Conservation (phyloP, 2,888 invertebrate species). For the Eremobia ochroleuca region DNA sequence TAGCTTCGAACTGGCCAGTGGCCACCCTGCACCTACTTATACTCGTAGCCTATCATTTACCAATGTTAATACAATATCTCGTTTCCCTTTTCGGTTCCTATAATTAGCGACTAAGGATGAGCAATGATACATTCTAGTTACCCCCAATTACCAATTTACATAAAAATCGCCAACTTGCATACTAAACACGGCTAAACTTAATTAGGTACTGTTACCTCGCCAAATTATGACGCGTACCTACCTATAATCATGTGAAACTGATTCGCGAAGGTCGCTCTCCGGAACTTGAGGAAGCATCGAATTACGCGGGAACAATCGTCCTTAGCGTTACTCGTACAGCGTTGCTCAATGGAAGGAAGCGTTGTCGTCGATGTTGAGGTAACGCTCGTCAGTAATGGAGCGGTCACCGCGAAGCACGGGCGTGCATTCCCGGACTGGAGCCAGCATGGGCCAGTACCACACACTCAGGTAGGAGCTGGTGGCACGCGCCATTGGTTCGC, state of each 20-base stretch:
- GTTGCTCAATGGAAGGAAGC: slow-evolving; percentile 80
- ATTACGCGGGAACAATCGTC: slow-evolving; percentile 61
- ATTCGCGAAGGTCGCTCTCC: slow-evolving; percentile 71
- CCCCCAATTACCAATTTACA: slow-evolving; percentile 38
- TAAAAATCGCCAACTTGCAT: slow-evolving; percentile 28
- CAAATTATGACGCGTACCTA: slow-evolving; percentile 53
- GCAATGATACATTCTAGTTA: slow-evolving; percentile 29
- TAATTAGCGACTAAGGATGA: slow-evolving; percentile 23
- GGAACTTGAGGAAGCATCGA: slow-evolving; percentile 72
- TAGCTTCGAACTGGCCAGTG: background rate
- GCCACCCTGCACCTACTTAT: background rate
- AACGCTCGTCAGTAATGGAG: slow-evolving; percentile 61
- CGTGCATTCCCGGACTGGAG: slow-evolving; percentile 57
- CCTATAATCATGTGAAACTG: slow-evolving; percentile 70
- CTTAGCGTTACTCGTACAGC: slow-evolving; percentile 55
- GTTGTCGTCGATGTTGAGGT: slow-evolving; percentile 56
- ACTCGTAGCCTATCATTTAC: slow-evolving; percentile 7
- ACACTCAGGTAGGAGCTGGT: slow-evolving; percentile 63
- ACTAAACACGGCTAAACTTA: slow-evolving; percentile 39
- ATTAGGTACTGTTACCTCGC: slow-evolving; percentile 51
- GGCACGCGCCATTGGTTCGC: slow-evolving; percentile 48
- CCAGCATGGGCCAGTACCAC: slow-evolving; percentile 64
- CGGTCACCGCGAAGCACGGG: slow-evolving; percentile 62
- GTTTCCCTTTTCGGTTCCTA: slow-evolving; percentile 8
- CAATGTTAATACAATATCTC: slow-evolving; percentile 2